Evolutionary conservation across 2,888 invertebrate genomes (phyloP).

Genomic region (Patella ulyssiponensis): DNA sequence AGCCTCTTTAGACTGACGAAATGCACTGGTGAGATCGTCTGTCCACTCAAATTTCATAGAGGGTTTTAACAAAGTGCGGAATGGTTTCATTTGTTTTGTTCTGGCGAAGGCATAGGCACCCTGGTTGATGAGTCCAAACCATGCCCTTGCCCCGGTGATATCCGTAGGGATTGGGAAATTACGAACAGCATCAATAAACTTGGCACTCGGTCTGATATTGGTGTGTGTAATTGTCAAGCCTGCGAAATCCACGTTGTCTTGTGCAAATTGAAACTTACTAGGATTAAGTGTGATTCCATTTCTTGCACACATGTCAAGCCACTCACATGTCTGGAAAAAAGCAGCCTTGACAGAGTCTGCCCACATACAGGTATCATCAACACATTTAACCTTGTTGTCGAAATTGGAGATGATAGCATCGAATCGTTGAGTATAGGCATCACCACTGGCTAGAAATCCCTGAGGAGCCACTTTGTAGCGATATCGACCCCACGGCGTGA

Average conservation of each 20-base stretch:
- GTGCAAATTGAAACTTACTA: neutral
- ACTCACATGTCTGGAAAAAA: neutral
- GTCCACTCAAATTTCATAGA: conserved; percentile 32
- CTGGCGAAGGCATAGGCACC: conserved; percentile 42
- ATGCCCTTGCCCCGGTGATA: conserved; percentile 41
- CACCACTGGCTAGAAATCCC: conserved; percentile 37
- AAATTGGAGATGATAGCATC: conserved; percentile 36
- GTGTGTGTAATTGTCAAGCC: neutral
- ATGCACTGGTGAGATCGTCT: conserved; percentile 30
- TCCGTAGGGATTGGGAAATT: conserved; percentile 40
- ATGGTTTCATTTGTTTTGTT: conserved; percentile 38
- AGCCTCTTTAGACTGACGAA: conserved; percentile 32
- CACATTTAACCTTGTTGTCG: conserved; percentile 37
- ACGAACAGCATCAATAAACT: conserved; percentile 40
- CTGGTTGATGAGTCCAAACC: conserved; percentile 50
- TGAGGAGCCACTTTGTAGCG: conserved; percentile 14
- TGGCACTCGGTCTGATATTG: conserved; percentile 31
- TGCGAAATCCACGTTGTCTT: neutral
- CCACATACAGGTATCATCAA: conserved; percentile 34
- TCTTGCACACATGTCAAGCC: neutral
- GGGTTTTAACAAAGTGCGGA: conserved; percentile 33
- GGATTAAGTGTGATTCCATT: neutral
- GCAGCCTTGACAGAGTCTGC: neutral
- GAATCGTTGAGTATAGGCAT: conserved; percentile 40
- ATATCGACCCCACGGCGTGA: neutral